A percentile compares a stretch with the other conserved stretches of the same genome.
phyloP scores from a whole-genome alignment of 2,113 vertebrate genomes.

The Dipodomys spectabilis region DNA sequence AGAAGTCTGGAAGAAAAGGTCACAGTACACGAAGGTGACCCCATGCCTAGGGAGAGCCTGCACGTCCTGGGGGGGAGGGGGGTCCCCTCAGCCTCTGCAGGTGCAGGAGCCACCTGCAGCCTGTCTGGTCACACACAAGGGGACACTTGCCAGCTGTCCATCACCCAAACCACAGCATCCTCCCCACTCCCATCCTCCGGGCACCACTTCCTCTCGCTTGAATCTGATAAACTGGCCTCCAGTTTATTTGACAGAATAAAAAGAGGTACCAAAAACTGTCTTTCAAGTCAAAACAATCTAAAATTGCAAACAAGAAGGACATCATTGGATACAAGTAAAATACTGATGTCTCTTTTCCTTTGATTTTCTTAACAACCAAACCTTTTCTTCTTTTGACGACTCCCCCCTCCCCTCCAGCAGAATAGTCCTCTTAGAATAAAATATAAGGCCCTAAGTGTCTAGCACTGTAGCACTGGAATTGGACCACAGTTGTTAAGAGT shows the following conservation, averaged over 20 bases:
- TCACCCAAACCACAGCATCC: conserved; percentile 68
- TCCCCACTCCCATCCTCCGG: conserved; percentile 63
- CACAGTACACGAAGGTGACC: conserved; percentile 69
- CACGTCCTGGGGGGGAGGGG: conserved; percentile 33
- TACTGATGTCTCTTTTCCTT: neutral
- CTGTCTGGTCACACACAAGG: conserved; percentile 77
- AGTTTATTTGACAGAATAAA: conserved; percentile 25
- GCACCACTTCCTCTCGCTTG: conserved; percentile 60
- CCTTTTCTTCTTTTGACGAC: neutral
- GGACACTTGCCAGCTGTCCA: conserved; percentile 77
- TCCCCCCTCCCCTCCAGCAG: neutral
- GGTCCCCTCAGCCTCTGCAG: conserved; percentile 66
- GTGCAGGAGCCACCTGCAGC: conserved; percentile 78
- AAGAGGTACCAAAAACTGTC: conserved; percentile 15
- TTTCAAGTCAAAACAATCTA: neutral
- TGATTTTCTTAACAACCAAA: neutral
- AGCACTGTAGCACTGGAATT: neutral
- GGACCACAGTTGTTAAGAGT: neutral
- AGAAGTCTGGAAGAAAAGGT: conserved; percentile 73
- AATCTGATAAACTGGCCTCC: conserved; percentile 79
- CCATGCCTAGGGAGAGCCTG: conserved; percentile 73
- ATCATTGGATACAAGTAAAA: neutral
- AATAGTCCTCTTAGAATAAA: neutral
- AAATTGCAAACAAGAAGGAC: neutral
- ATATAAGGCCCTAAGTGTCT: neutral